A percentile compares a stretch with the other conserved stretches of the same genome.
phyloP scores from a whole-genome alignment of 2,888 invertebrate genomes.

The Buathra laborator region DNA sequence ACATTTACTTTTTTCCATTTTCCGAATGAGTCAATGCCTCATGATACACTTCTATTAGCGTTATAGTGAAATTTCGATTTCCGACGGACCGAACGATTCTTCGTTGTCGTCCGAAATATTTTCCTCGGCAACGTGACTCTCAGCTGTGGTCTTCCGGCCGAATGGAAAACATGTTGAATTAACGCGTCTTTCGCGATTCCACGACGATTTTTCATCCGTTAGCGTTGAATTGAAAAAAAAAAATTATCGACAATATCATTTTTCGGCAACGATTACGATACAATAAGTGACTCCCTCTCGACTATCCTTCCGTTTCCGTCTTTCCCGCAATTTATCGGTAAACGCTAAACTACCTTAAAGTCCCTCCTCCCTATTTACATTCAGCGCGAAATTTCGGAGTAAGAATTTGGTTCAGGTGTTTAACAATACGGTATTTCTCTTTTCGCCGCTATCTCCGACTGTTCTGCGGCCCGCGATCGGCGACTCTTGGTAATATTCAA shows the following conservation, averaged over 20 bases:
- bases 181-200: slow-evolving; percentile 35
- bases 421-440: slow-evolving; percentile 26
- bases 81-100: slow-evolving; percentile 10
- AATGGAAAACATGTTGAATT: slow-evolving; percentile 62
- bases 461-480: slow-evolving; percentile 70
- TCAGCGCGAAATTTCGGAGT: no score
- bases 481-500: slow-evolving; percentile 62
- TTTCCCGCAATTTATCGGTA: no score
- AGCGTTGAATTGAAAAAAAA: no score
- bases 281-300: no score
- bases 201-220: background rate
- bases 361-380: no score
- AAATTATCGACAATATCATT: no score
- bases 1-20: slow-evolving; percentile 21
- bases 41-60: slow-evolving; percentile 46
- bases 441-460: slow-evolving; percentile 67
- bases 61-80: slow-evolving; percentile 51
- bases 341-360: no score
- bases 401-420: background rate
- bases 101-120: slow-evolving; percentile 15
- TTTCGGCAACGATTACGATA: no score
- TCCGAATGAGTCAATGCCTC: slow-evolving; percentile 22
- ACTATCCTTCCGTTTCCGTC: no score
- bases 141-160: slow-evolving; percentile 38
- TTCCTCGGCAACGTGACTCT: slow-evolving; percentile 24